Percentiles rank a stretch among this genome's conserved stretches.
Evolutionary conservation across 2,113 vertebrate species (phyloP).

Genomic region (Chloropsis hardwickii): DNA sequence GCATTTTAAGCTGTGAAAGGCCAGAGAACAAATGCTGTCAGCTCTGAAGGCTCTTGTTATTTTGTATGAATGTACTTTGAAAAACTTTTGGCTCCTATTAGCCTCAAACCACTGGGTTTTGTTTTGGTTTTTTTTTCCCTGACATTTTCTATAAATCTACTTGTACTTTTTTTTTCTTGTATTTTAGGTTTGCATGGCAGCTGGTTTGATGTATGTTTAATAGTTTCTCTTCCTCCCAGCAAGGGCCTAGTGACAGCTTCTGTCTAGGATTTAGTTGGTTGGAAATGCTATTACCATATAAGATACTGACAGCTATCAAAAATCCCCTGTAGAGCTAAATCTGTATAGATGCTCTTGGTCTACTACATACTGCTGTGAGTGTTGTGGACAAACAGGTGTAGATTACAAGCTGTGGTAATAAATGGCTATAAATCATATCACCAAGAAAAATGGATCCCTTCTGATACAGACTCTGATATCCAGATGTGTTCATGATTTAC

Average conservation of each 20-base stretch:
- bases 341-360: neutral
- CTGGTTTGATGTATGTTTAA: neutral
- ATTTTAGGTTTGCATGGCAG: neutral
- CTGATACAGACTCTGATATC: neutral
- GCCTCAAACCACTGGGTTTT: neutral
- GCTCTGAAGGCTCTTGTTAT: neutral
- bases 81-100: neutral
- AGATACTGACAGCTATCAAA: neutral
- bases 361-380: neutral
- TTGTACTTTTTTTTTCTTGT: neutral
- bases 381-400: neutral
- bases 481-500: neutral
- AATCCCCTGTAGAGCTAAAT: neutral
- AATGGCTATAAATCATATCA: neutral
- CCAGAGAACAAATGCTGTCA: neutral
- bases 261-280: neutral
- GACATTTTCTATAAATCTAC: neutral
- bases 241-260: neutral
- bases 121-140: neutral
- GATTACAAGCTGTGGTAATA: neutral
- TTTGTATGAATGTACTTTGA: neutral
- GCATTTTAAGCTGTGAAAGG: neutral
- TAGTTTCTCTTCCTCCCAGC: neutral
- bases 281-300: neutral
- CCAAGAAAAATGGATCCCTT: neutral